Base-by-base conservation (phyloP, 2,113 vertebrate genomes). In the Charadrius vociferus region DNA sequence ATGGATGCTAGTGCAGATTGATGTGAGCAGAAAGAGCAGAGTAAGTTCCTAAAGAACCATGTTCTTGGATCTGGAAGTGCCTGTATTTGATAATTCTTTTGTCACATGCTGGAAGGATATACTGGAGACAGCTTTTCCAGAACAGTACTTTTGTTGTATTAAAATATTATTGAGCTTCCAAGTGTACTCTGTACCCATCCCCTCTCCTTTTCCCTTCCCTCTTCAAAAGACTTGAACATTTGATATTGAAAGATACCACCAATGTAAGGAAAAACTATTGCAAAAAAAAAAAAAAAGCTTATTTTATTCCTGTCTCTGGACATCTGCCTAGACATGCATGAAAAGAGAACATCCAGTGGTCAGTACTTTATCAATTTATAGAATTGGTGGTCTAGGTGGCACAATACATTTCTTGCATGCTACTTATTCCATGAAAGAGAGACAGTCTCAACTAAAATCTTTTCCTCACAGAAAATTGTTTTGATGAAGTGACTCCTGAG, bases 381-480 rank as follows among this genome's bases (percentile, higher is more conserved):
- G 68, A 94, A 81, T 26, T 91, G 37, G 47, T 94, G n/a, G 32
- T 80, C 75, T 86, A 92, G 41, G 77, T 66, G 73, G 61, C 74
- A 90, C 61, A 91, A 90, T 79, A 93, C 32, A 86, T 93, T 95
- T 93, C 55, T 84, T 77, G 53, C 36, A 72, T 8, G 6, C 30
- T 96, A 29, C 83, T 72, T 13, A 14, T 67, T 88, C 67, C 21
- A 15, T 72, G 47, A 78, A 94, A 97, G 29, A 53, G 49, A 96
- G 43, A 70, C 8, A 41, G 79, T 95, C 58, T 91, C 86, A 89
- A 77, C 27, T 93, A 82, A 96, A 97, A 95, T 82, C 27, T 20
- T 41, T 90, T 90, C 50, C 73, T 93, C 30, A 84, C 52, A 81
- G 72, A 92, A 98, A 95, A 88, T 93, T 34, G 30, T 94, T 97